Evolutionary conservation across 1,140 invertebrate species (phyloP), one percentile per base, ranked within the genome.

Genomic region (Drosophila kikkawai): DNA sequence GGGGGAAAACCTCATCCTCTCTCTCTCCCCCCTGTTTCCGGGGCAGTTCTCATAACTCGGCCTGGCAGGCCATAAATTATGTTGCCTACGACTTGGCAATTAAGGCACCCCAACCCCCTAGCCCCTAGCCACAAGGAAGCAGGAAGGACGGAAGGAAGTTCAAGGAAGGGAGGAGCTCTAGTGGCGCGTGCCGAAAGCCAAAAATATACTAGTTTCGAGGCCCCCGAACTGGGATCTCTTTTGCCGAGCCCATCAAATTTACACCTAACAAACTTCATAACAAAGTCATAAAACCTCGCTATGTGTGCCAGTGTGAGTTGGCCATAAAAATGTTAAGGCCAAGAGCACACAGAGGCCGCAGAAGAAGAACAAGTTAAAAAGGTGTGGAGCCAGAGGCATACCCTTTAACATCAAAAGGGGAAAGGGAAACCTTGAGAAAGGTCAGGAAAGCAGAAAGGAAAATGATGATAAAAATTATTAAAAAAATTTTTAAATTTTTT

Each of bases 261-360:
- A 88, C 83, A 87, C 84, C 83, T 87, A 83, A 88, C 83, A 88
- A 87, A 88, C 83, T 87, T 87, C 83, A 87, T 87, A 87, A 87
- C 83, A 87, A 74, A 87, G 83, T 87, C 83, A 87, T 87, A 87
- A 87, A 87, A 88, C 53, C 59, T 32, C 44, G 53, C 50, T 19
- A 34, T 34, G 19, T 55, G 6, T 36, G 37, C 37, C 3, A 39
- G 66, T 60, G 50, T 56, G 34, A 22, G 32, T 56, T 39, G 75
- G 64, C 68, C 82, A 84, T 84, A 84, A 84, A 84, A 84, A 84
- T 84, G 82, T 78, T 77, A 69, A 73, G 63, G 68, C 75, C 75
- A 56, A 58, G 29, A 78, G 57, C 39, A 76, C 63, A 48, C 47
- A 29, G 39, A 51, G 45, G 29, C 65, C 36, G 53, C 19, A 11